Percentiles rank a stretch among this genome's conserved stretches.
These are phyloP conservation scores for Lagria hirta DNA, from an alignment of 2,888 invertebrate species.

Conservation along the genomic window DNA sequence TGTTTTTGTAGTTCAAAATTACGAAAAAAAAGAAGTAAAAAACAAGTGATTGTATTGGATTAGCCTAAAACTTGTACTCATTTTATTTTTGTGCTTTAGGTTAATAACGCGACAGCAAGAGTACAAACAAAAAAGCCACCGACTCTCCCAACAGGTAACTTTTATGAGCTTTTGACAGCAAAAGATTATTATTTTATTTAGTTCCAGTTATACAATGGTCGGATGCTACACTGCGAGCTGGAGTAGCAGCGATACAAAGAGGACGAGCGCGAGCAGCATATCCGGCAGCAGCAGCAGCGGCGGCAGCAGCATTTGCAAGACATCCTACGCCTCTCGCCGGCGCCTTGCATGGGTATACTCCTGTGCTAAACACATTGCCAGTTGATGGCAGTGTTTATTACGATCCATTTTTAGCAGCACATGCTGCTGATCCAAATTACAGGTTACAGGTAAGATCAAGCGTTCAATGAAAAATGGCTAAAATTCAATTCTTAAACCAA, in stretches of 20 bases:
- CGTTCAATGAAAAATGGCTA: not conserved
- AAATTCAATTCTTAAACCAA: not conserved
- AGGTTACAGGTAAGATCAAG: conserved; percentile 78
- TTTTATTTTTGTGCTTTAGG: conserved; percentile 63
- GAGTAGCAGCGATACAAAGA: conserved; percentile 82
- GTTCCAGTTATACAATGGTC: conserved; percentile 91
- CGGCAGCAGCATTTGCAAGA: conserved; percentile 68
- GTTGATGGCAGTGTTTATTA: conserved; percentile 82
- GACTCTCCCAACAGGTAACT: conserved; percentile 82
- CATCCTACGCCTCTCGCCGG: conserved; percentile 69
- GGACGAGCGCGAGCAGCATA: conserved; percentile 68
- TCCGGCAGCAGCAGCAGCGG: conserved; percentile 73
- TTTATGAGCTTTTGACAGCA: not conserved
- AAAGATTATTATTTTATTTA: conserved; percentile 52
- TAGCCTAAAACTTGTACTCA: conserved; percentile 27
- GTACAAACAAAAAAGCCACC: conserved; percentile 99
- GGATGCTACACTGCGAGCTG: conserved; percentile 72
- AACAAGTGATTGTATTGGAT: conserved; percentile 46
- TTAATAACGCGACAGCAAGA: conserved; percentile 99
- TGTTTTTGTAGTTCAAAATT: conserved; percentile 28
- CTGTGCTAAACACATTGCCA: conserved; percentile 54
- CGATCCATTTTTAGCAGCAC: conserved; percentile 92
- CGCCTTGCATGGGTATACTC: conserved; percentile 86
- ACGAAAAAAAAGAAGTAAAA: conserved; percentile 15
- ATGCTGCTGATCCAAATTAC: conserved; percentile 85